Percentiles rank a stretch among this genome's conserved stretches.
phyloP scores from a whole-genome alignment of 2,888 invertebrate genomes.

The Lymantria dispar region DNA sequence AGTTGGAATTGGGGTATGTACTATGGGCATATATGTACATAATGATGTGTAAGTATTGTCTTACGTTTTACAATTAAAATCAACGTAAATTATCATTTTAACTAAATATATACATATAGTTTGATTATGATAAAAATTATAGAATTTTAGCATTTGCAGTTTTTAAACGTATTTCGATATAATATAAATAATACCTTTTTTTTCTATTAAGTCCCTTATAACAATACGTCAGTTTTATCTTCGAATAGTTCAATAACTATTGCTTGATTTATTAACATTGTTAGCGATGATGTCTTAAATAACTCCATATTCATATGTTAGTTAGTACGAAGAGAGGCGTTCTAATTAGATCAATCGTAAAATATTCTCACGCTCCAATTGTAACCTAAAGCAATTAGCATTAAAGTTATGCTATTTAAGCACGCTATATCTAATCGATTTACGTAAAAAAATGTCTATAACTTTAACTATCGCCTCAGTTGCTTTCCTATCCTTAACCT shows the following conservation, averaged over 20 bases:
- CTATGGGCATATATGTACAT: not conserved
- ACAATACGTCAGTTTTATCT: not conserved
- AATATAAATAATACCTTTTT: too few relatives aligned
- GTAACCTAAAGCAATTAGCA: slow-evolving; percentile 46
- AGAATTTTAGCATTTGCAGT: too few relatives aligned
- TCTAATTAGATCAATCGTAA: slow-evolving; percentile 36
- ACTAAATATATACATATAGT: too few relatives aligned
- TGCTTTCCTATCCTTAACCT: slow-evolving; percentile 74
- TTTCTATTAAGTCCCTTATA: too few relatives aligned
- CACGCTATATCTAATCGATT: slow-evolving; percentile 54
- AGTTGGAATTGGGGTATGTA: too few relatives aligned
- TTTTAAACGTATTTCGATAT: too few relatives aligned
- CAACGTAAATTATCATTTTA: too few relatives aligned
- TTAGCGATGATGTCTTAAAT: not conserved
- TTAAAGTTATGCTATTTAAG: slow-evolving; percentile 36
- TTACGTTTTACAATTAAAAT: not conserved
- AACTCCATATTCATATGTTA: slow-evolving; percentile 1
- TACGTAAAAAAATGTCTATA: slow-evolving; percentile 47
- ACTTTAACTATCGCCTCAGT: slow-evolving; percentile 40
- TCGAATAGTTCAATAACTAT: not conserved
- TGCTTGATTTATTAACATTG: not conserved
- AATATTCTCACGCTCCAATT: slow-evolving; percentile 60
- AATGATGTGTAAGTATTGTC: not conserved
- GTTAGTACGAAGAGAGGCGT: slow-evolving; percentile 18
- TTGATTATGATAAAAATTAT: too few relatives aligned